Evolutionary conservation across 30 jellyfish, hydroid and myxozoan genomes (phyloP).

Genomic region (Turritopsis dohrnii): DNA sequence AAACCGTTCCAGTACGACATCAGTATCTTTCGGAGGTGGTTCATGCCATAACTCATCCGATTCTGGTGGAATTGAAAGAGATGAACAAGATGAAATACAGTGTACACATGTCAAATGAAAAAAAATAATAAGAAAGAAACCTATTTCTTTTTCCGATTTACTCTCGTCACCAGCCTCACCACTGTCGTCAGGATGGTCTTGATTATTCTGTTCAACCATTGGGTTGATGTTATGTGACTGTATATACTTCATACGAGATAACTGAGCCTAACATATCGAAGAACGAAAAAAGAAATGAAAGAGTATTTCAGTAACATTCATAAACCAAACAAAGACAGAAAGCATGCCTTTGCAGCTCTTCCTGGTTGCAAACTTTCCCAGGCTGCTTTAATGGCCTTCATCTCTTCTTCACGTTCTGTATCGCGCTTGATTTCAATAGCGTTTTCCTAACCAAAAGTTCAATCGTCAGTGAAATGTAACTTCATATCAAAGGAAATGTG

Average conservation of each 20-base stretch:
- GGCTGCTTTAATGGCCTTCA: slow-evolving; percentile 92
- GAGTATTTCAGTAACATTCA: too few species aligned
- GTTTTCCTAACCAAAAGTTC: slow-evolving; percentile 34
- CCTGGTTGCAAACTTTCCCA: slow-evolving; percentile 98
- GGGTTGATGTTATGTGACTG: slow-evolving; percentile 30
- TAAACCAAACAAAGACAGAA: too few species aligned
- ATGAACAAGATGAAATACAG: too few species aligned
- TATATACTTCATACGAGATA: slow-evolving; percentile 57
- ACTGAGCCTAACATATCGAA: slow-evolving; percentile 50
- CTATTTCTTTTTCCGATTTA: neutral
- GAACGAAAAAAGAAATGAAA: too few species aligned
- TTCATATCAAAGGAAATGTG: neutral
- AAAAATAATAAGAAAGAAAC: too few species aligned
- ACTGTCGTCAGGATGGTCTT: neutral
- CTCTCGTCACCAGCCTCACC: neutral
- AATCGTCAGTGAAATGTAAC: neutral
- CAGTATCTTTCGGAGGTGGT: slow-evolving; percentile 73
- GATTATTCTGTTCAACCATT: neutral
- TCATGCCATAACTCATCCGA: slow-evolving; percentile 49
- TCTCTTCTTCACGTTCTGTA: slow-evolving; percentile 85
- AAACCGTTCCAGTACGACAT: slow-evolving; percentile 42
- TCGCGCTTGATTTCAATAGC: slow-evolving; percentile 70
- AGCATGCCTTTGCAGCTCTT: slow-evolving; percentile 97
- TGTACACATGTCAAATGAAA: too few species aligned
- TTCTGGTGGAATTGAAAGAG: slow-evolving; percentile 47